Percentiles rank a stretch among this genome's conserved stretches.
Evolutionary conservation across 2,888 invertebrate genomes (phyloP).

Genomic region (Beris morrisii): DNA sequence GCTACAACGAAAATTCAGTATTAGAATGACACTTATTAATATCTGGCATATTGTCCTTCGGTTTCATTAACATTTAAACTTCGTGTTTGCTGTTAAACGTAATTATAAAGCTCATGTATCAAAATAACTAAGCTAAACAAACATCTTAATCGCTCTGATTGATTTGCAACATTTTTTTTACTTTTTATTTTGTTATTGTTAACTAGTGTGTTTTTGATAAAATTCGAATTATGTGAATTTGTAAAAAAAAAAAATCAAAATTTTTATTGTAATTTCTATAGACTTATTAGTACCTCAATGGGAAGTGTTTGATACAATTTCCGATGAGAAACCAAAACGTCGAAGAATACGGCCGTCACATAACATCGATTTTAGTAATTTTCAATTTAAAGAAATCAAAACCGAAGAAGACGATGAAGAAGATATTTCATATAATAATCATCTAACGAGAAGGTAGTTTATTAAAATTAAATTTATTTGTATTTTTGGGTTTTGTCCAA

Average conservation of each 20-base stretch:
- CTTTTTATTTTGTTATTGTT: background rate
- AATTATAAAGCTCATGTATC: no score
- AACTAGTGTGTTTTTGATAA: background rate
- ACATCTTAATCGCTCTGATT: background rate
- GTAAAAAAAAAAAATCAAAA: background rate
- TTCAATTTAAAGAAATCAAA: conserved; percentile 25
- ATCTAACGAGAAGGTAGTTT: conserved; percentile 23
- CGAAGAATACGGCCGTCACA: conserved; percentile 5
- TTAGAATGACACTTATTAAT: background rate
- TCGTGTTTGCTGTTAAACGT: no score
- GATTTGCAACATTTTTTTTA: background rate
- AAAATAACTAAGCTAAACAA: conserved; percentile 1
- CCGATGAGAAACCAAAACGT: conserved; percentile 10
- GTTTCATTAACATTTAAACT: background rate
- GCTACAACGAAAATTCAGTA: no score
- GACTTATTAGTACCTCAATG: conserved; percentile 24
- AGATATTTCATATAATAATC: conserved; percentile 7
- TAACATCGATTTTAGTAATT: conserved; percentile 19
- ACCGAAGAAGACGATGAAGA: conserved; percentile 18
- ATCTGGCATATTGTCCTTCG: conserved; percentile 31
- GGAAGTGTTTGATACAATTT: conserved; percentile 23
- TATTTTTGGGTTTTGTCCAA: background rate
- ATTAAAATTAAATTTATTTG: background rate
- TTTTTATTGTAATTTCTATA: conserved; percentile 19
- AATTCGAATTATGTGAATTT: conserved; percentile 1